Evolutionary conservation across 1,140 invertebrate genomes (phyloP), one percentile per base, ranked within the genome.

Genomic region (Apis cerana): DNA sequence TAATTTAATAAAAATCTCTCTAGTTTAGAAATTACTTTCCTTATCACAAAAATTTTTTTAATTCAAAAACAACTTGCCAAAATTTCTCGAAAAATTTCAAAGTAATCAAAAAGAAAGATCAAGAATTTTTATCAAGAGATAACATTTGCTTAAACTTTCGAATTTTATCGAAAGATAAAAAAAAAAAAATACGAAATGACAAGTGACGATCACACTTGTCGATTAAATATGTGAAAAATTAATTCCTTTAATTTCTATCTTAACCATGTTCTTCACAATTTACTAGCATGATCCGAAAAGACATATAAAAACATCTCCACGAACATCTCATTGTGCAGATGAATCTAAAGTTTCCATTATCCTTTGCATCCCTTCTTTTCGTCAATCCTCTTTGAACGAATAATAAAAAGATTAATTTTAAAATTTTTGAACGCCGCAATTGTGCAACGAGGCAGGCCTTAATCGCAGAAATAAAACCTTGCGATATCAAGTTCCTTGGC

Each of bases 121-220:
- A 13, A 0, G 43, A 48, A 43, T 7, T 12, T 68, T 76, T 76
- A 68, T 75, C 64, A 5, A 9, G 10, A 7, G 3, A 64, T 15
- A 27, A 67, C 27, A 33, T 75, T 67, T 52, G 61, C 54, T 17
- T 0, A 58, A 56, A 67, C 68, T 27, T 75, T 58, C 43, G 43
- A 48, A n/a, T 1, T 15, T 67, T 76, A 68, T 76, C 80, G 12
- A 21, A 0, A 17, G 80, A 69, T 82, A 76, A 82, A 52, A 17
- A 62, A 17, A 7, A 56, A 0, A 56, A 56, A 17, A 54, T 8
- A 15, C 1, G 23, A 7, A 43, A 11, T 10, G 43, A 76, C 61
- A 82, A 82, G 23, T 23, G 1, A 8, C 2, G 27, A 67, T 71
- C 12, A 19, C 50, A 76, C n/a, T 13, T 76, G 61, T 17, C 5